Percentiles rank a stretch among this genome's conserved stretches.
These are phyloP conservation scores for Pinctada fucata DNA, from an alignment of 2,888 invertebrate genomes.

Conservation along the genomic window DNA sequence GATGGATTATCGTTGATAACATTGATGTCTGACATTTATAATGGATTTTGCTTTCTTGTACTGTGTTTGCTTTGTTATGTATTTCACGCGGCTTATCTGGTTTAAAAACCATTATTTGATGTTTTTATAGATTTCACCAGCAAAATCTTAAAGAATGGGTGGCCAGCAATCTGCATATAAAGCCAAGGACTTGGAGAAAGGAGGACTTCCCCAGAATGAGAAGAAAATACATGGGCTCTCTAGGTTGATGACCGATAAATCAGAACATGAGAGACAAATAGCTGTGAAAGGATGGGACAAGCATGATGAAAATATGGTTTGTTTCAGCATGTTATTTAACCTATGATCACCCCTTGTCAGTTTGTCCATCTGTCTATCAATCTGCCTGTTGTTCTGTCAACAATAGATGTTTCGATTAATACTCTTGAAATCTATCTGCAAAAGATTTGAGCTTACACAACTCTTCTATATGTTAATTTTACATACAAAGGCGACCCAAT, in stretches of 20 bases:
- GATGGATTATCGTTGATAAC: no score
- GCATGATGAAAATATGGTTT: constrained; percentile 60
- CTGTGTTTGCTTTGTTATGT: no score
- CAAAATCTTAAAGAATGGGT: constrained; percentile 25
- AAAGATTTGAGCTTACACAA: no score
- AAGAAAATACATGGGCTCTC: constrained; percentile 59
- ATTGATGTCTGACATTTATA: no score
- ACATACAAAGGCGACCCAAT: no score
- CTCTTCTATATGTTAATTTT: no score
- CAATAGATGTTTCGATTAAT: not conserved
- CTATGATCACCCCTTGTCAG: no score
- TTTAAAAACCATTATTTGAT: no score
- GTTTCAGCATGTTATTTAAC: not conserved
- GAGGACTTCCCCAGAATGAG: constrained; percentile 50
- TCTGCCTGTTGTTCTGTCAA: not conserved
- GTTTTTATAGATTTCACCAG: no score
- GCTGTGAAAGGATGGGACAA: constrained; percentile 55
- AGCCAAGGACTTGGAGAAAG: constrained; percentile 18
- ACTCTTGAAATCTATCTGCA: not conserved
- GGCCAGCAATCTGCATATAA: constrained; percentile 29
- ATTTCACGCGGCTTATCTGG: no score
- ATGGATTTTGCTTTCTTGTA: no score
- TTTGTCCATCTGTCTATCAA: no score
- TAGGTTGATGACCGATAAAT: constrained; percentile 57
- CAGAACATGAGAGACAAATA: constrained; percentile 51